Evolutionary conservation across 2,113 vertebrate genomes (phyloP), one percentile per base, ranked within the genome.

Genomic region (Sylvietta virens): DNA sequence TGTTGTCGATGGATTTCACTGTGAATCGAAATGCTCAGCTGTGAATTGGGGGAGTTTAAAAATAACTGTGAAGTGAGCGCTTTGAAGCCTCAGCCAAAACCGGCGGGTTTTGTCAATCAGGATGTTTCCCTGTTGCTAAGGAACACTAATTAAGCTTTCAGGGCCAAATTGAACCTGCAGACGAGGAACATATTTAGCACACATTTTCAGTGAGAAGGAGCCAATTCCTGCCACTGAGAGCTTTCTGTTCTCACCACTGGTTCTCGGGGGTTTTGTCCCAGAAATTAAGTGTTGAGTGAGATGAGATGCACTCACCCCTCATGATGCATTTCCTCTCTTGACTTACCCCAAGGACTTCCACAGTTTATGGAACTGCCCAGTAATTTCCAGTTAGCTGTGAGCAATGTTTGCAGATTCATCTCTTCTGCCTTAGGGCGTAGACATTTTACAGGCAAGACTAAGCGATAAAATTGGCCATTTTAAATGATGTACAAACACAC

Each of bases 1-100:
- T 76, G 37, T 9, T 92, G 47, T 13, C 85, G 56, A 61, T 80
- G 22, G 89, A 67, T 88, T 92, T 91, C 60, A 47, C 77, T 74
- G 24, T 74, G 76, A 94, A 88, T 88, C 11, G 8, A 90, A 90
- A 86, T 12, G 33, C 53, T 94, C 86, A 84, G 83, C 86, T 84
- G 80, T 78, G 95, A 86, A 81, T 77, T 84, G 74, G 69, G 69
- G 64, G 62, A 84, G 86, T 92, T 84, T 86, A 83, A 94, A 96
- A 96, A 94, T 94, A 92, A 42, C 44, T 1, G 0, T 40, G 53
- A 88, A 94, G 67, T 1, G 16, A 94, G 51, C 67, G 16, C 76
- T 96, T 90, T 28, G 82, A 88, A 94, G 35, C n/a, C 91, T 88
- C 67, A 81, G 94, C 76, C 91, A 86, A 93, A 92, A 45, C 60